Evolutionary conservation across 2,113 vertebrate species (phyloP).

Genomic region (Urocolius indicus): DNA sequence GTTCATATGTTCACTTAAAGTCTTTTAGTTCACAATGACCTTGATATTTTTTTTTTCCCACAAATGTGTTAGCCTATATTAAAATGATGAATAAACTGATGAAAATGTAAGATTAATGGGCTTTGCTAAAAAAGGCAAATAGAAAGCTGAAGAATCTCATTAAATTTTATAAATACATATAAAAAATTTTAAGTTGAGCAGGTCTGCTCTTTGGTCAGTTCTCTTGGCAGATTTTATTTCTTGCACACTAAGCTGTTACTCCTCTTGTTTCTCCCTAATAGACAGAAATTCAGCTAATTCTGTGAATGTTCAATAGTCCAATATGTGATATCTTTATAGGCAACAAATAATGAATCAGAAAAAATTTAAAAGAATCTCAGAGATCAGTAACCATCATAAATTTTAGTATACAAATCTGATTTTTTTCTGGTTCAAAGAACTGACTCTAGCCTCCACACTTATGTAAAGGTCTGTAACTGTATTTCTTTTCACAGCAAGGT

Average conservation of each 20-base stretch:
- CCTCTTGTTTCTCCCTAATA: background rate
- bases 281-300: background rate
- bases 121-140: slow-evolving; percentile 26
- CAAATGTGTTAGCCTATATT: background rate
- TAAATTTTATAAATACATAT: slow-evolving; percentile 14
- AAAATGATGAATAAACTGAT: slow-evolving; percentile 5
- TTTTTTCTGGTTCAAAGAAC: background rate
- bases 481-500: background rate
- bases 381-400: background rate
- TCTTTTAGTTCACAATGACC: slow-evolving; percentile 17
- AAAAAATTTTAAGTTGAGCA: background rate
- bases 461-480: background rate
- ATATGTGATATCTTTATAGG: background rate
- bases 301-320: background rate
- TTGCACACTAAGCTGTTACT: background rate
- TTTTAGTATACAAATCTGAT: background rate
- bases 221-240: slow-evolving; percentile 21
- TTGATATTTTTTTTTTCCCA: background rate
- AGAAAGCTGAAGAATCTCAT: background rate
- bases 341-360: background rate
- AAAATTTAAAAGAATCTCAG: background rate
- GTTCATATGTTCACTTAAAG: background rate
- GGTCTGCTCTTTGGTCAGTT: slow-evolving; percentile 6
- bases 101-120: background rate
- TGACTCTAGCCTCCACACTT: background rate